Percentiles rank a stretch among this genome's conserved stretches.
Evolutionary conservation across 2,888 invertebrate species (phyloP).

Genomic region (Seira sanloemensis): DNA sequence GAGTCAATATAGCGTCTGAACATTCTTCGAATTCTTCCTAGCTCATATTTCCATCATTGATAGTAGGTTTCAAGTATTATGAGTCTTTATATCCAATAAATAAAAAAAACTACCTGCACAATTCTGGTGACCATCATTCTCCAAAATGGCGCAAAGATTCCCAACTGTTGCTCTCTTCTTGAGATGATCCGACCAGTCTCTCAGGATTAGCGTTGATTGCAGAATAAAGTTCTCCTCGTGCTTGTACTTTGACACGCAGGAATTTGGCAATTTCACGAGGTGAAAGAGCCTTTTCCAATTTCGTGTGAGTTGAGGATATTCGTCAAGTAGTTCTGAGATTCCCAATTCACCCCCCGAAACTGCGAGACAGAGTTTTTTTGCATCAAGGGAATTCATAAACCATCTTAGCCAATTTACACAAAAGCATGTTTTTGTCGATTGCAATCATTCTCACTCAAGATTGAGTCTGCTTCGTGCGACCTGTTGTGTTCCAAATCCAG

Average conservation of each 20-base stretch:
- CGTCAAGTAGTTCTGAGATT: conserved; percentile 66
- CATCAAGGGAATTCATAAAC: too few species aligned
- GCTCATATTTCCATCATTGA: background rate
- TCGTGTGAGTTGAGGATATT: conserved; percentile 38
- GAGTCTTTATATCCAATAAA: background rate
- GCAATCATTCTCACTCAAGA: too few species aligned
- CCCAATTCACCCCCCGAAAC: conserved; percentile 69
- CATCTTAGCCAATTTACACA: background rate
- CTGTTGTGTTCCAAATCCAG: too few species aligned
- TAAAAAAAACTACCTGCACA: conserved; percentile 36
- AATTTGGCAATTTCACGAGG: conserved; percentile 44
- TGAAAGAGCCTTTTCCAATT: conserved; percentile 44
- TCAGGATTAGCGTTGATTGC: conserved; percentile 54
- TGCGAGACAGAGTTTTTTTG: too few species aligned
- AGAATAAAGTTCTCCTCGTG: conserved; percentile 53
- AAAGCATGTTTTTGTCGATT: too few species aligned
- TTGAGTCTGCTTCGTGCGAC: too few species aligned
- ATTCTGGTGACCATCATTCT: conserved; percentile 32
- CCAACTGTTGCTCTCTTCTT: conserved; percentile 57
- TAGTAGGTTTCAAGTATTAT: background rate
- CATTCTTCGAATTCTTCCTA: conserved; percentile 66
- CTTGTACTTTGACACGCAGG: conserved; percentile 23
- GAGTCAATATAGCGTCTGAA: conserved; percentile 59
- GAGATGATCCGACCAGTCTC: conserved; percentile 53
- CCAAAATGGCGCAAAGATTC: conserved; percentile 47